Percentiles rank a stretch among this genome's conserved stretches.
Evolutionary conservation across 2,888 invertebrate species (phyloP).

Genomic region (Euphydryas editha): DNA sequence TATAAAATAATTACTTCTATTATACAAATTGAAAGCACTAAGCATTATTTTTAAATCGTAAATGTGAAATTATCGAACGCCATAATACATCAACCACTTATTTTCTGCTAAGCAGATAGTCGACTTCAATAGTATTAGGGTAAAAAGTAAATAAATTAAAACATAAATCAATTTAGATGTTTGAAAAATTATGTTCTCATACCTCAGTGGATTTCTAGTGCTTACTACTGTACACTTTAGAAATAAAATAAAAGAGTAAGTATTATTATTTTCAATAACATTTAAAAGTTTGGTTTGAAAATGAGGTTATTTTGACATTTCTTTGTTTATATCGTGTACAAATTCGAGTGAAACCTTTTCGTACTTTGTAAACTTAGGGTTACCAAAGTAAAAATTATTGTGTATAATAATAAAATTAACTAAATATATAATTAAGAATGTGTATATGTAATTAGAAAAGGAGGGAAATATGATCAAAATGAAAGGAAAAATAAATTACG

Average conservation of each 20-base stretch:
- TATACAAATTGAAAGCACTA: not conserved
- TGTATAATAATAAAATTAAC: too few relatives aligned
- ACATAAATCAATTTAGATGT: not conserved
- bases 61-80: not conserved
- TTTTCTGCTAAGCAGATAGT: not conserved
- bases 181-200: not conserved
- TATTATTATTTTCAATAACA: not conserved
- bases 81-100: not conserved
- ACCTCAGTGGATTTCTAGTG: constrained; percentile 3
- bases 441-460: too few relatives aligned
- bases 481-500: too few relatives aligned
- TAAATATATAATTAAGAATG: too few relatives aligned
- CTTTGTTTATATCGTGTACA: constrained; percentile 12
- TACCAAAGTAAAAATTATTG: not conserved
- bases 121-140: not conserved
- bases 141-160: not conserved
- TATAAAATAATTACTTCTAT: not conserved
- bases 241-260: not conserved
- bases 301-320: constrained; percentile 13
- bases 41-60: not conserved
- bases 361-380: not conserved
- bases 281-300: not conserved
- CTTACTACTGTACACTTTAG: not conserved
- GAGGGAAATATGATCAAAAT: too few relatives aligned
- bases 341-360: constrained; percentile 1